Conservation (phyloP, 2,113 vertebrate species). For the Eulacestoma nigropectus region DNA sequence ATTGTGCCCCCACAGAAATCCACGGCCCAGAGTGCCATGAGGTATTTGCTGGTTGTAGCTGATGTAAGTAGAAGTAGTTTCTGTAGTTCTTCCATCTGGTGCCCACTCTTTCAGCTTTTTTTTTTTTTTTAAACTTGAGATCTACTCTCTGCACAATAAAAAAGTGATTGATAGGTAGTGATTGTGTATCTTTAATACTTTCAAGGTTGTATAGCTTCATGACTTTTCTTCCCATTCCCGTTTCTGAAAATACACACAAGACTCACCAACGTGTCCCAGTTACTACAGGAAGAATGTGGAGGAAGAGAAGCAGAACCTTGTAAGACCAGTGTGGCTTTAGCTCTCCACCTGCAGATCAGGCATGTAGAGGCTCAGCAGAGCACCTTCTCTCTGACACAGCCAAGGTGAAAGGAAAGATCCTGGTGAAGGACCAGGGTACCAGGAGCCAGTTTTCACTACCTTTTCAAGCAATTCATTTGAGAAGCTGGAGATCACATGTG, state of each 20-base stretch:
- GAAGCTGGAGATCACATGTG: background rate
- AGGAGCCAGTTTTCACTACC: background rate
- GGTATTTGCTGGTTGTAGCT: background rate
- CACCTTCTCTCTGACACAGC: background rate
- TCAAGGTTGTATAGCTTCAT: background rate
- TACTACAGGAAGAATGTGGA: background rate
- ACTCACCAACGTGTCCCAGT: rapidly evolving
- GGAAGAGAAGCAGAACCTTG: background rate
- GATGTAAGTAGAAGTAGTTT: background rate
- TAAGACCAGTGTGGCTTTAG: background rate
- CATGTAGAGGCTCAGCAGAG: background rate
- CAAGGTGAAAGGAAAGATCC: background rate
- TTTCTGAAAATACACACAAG: background rate
- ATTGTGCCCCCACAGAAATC: background rate
- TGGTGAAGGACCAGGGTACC: background rate
- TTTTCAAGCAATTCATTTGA: background rate
- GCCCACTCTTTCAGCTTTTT: background rate
- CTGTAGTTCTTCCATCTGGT: background rate
- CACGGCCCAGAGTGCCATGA: background rate
- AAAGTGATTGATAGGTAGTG: background rate
- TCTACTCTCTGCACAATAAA: background rate
- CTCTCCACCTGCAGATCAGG: background rate
- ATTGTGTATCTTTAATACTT: background rate
- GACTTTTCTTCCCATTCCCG: background rate
- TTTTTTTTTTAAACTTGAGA: background rate